A percentile compares a stretch with the other conserved stretches of the same genome.
Conservation (phyloP, 2,797 vertebrate genomes). For the Xyrichtys novacula region DNA sequence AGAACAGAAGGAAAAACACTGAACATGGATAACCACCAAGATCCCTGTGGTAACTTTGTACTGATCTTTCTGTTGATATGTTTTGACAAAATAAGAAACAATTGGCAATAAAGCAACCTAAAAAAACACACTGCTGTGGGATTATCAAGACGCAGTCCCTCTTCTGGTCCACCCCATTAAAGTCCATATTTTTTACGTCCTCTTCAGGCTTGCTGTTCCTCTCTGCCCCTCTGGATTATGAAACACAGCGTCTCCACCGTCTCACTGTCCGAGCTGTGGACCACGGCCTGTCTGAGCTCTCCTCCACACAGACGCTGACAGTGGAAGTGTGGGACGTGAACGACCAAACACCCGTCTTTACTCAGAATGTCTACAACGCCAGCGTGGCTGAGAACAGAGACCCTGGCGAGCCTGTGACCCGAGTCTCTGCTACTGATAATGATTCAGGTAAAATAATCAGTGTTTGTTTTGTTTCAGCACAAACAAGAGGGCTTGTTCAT, state of each 20-base stretch:
- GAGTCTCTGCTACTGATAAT: conserved; percentile 86
- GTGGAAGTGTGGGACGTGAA: conserved; percentile 90
- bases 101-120: too few species aligned
- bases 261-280: conserved; percentile 87
- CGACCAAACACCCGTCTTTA: conserved; percentile 88
- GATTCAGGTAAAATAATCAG: conserved; percentile 89
- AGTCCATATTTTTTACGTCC: neutral
- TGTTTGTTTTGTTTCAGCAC: too few species aligned
- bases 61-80: too few species aligned
- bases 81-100: too few species aligned
- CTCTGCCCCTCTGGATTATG: conserved; percentile 85
- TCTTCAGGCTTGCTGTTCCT: conserved; percentile 88
- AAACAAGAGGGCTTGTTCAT: too few species aligned
- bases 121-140: too few species aligned
- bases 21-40: too few species aligned
- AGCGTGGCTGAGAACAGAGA: conserved; percentile 88
- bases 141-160: too few species aligned
- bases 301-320: conserved; percentile 89
- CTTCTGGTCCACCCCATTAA: too few species aligned
- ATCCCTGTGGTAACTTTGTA: too few species aligned
- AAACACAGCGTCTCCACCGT: conserved; percentile 81
- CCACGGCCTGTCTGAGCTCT: conserved; percentile 84
- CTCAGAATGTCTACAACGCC: conserved; percentile 82
- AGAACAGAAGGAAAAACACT: too few species aligned
- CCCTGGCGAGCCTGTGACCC: conserved; percentile 84